Evolutionary conservation across 2,113 vertebrate species (phyloP).

Genomic region (Merops nubicus): DNA sequence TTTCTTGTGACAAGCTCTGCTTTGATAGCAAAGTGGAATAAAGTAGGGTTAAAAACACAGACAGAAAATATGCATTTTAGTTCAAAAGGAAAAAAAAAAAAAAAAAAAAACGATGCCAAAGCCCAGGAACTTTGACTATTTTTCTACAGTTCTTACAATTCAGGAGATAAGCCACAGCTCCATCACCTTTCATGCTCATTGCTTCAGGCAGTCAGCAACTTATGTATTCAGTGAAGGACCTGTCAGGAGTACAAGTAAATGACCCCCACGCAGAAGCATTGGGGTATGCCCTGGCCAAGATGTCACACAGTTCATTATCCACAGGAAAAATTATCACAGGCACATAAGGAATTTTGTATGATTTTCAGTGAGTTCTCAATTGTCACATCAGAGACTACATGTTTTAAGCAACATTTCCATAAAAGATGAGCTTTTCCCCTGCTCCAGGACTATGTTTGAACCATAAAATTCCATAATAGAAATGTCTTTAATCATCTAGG

Average conservation of each 20-base stretch:
- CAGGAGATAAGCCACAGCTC: neutral
- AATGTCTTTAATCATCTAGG: neutral
- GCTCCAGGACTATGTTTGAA: neutral
- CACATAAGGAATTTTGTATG: neutral
- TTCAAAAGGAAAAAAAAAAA: too few species aligned
- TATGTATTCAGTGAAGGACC: fast-evolving
- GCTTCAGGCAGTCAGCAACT: neutral
- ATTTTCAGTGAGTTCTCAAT: neutral
- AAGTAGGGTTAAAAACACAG: neutral
- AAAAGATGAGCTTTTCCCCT: neutral
- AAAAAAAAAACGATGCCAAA: neutral
- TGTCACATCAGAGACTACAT: neutral
- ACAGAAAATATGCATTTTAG: neutral
- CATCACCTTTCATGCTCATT: neutral
- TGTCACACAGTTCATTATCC: neutral
- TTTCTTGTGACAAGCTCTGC: neutral
- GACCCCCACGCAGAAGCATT: neutral
- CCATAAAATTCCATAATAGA: neutral
- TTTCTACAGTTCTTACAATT: neutral
- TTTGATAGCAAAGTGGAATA: neutral
- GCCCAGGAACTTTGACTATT: neutral
- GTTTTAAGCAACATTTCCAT: neutral
- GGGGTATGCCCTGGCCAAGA: fast-evolving
- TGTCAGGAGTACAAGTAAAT: neutral
- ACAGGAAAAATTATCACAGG: neutral